phyloP scores from a whole-genome alignment of 2,113 vertebrate genomes.

The Elephas maximus region DNA sequence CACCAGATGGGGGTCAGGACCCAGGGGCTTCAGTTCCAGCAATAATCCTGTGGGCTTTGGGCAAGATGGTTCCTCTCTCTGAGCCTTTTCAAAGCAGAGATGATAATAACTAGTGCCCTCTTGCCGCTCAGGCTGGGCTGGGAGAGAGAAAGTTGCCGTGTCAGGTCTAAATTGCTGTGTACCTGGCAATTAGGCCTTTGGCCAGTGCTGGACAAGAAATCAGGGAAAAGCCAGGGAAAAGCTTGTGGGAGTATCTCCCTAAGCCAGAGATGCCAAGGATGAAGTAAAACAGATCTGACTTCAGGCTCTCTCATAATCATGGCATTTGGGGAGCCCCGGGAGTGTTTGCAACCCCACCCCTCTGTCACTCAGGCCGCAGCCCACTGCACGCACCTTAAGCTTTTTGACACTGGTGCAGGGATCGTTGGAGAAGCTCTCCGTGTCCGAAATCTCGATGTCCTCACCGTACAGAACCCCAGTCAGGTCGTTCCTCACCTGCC shows the following conservation, averaged over 20 bases:
- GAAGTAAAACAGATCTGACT: background rate
- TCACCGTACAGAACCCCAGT: constrained; percentile 97
- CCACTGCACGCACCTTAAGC: constrained; percentile 94
- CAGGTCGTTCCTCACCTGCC: constrained; percentile 98
- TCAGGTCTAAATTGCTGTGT: background rate
- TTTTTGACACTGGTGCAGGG: constrained; percentile 99
- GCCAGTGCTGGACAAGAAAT: background rate
- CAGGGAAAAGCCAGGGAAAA: background rate
- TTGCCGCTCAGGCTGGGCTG: no score
- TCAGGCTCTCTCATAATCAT: background rate
- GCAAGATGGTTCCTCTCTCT: background rate
- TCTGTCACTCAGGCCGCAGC: background rate
- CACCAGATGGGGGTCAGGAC: background rate
- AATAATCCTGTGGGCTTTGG: background rate
- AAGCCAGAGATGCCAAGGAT: background rate
- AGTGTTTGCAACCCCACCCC: rapidly evolving
- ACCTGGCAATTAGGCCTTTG: background rate
- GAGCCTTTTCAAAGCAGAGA: background rate
- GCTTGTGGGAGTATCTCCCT: background rate
- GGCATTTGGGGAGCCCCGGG: background rate
- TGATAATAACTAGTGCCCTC: background rate
- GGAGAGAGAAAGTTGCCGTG: background rate
- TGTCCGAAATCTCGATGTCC: constrained; percentile 98
- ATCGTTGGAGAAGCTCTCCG: constrained; percentile 99
- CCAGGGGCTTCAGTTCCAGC: background rate